phyloP scores from a whole-genome alignment of 2,888 invertebrate genomes.

The Keiferia lycopersicella region DNA sequence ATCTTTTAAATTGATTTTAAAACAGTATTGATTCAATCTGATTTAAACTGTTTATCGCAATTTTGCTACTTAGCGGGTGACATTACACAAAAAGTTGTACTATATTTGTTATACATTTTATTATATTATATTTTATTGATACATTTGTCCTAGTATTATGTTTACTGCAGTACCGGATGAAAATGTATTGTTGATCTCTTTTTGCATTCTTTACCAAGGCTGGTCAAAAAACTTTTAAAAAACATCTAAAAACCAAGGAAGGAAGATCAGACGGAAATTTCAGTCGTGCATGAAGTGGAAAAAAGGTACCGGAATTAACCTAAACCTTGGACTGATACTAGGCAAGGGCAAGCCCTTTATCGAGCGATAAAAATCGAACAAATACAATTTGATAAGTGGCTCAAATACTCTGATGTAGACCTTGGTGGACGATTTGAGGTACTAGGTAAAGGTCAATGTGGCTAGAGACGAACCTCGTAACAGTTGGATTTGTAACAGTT shows the following conservation, averaged over 20 bases:
- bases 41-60: no score
- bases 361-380: conserved; percentile 60
- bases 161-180: no score
- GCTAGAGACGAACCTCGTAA: conserved; percentile 4
- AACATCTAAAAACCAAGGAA: conserved; percentile 52
- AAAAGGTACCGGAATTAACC: conserved; percentile 58
- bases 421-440: conserved; percentile 38
- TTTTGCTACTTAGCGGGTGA: no score
- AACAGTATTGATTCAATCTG: background rate
- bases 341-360: conserved; percentile 73
- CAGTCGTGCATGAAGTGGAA: conserved; percentile 60
- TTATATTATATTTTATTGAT: background rate
- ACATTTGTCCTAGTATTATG: no score
- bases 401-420: conserved; percentile 32
- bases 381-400: conserved; percentile 56
- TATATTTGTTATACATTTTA: background rate
- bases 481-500: background rate
- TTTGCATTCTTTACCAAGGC: background rate
- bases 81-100: background rate
- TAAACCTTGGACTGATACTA: conserved; percentile 54
- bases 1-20: background rate
- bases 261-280: conserved; percentile 61
- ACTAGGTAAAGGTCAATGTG: conserved; percentile 71
- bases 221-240: background rate
- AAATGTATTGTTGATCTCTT: background rate